Conservation (phyloP, 2,113 vertebrate genomes). For the Leptosomus discolor region DNA sequence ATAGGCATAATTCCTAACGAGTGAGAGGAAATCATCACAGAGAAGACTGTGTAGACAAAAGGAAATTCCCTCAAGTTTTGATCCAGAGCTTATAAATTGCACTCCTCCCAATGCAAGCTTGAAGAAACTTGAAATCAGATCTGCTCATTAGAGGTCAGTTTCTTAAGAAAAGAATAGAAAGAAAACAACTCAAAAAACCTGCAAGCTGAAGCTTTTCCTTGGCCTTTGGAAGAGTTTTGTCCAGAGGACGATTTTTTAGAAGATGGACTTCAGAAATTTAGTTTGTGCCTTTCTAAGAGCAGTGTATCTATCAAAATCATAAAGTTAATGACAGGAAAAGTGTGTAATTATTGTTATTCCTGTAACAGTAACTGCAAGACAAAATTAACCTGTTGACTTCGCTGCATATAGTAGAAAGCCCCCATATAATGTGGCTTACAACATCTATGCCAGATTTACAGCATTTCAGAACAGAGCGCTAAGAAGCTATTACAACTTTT, state of each 20-base stretch:
- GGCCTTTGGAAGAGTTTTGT: neutral
- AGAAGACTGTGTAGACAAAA: neutral
- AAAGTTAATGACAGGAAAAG: neutral
- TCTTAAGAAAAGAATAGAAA: neutral
- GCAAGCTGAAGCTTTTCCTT: neutral
- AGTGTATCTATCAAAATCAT: neutral
- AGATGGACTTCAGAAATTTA: neutral
- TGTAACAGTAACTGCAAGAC: neutral
- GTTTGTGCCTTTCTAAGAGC: neutral
- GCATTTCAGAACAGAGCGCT: neutral
- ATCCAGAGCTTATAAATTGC: neutral
- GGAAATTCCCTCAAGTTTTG: neutral
- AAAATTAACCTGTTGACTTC: neutral
- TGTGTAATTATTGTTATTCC: neutral
- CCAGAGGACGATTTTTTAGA: neutral
- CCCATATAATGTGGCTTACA: neutral
- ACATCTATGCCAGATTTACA: neutral
- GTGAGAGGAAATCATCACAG: neutral
- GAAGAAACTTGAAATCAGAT: neutral
- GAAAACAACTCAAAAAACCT: neutral
- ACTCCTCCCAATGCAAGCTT: neutral
- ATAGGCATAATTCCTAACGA: neutral
- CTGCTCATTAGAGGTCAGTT: neutral
- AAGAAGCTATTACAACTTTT: neutral
- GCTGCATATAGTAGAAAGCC: neutral